These are phyloP conservation scores for Cyprinodon brontotheroides DNA, from an alignment of 2,113 vertebrate genomes.

Conservation along the genomic window DNA sequence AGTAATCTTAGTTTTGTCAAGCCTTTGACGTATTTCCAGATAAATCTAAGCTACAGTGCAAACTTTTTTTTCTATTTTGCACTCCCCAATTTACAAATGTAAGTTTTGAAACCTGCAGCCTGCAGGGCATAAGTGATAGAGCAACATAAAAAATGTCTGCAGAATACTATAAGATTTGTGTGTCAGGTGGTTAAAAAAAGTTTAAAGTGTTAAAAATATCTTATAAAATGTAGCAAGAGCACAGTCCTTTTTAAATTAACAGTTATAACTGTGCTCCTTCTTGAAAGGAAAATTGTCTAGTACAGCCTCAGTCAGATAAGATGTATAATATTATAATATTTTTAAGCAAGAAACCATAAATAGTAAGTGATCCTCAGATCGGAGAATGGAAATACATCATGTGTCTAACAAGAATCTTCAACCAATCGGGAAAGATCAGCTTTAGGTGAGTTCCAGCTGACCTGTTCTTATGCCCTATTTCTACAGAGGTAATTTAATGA, in stretches of 20 bases:
- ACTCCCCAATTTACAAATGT: neutral
- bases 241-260: no score
- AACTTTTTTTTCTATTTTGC: neutral
- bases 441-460: neutral
- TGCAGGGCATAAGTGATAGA: neutral
- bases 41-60: no score
- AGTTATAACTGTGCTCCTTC: no score
- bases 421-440: neutral
- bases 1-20: neutral
- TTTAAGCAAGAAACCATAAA: neutral
- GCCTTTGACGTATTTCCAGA: no score
- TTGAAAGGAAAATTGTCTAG: neutral
- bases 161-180: no score
- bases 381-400: neutral
- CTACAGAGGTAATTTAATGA: neutral
- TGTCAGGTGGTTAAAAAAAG: no score
- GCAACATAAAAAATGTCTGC: no score
- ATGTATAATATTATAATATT: neutral
- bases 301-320: neutral
- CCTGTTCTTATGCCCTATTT: neutral
- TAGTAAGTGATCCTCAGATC: neutral
- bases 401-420: neutral
- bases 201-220: no score
- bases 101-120: neutral
- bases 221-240: no score